A percentile compares a stretch with the other conserved stretches of the same genome.
Evolutionary conservation across 2,797 vertebrate genomes (phyloP).

Genomic region (Sebastes minor): DNA sequence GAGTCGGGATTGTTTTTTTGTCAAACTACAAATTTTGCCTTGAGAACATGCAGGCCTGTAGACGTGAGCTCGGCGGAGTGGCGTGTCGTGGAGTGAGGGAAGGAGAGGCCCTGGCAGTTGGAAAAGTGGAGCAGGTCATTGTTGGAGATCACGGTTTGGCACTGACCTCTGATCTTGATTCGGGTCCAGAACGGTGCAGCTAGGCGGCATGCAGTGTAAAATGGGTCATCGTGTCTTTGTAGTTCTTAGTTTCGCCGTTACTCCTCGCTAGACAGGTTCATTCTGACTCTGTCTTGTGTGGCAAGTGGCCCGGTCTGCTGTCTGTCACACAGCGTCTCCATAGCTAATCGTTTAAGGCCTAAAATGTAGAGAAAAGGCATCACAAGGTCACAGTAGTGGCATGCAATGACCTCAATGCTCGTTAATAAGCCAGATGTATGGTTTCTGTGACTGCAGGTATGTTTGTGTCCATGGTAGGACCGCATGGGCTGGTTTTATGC

Average conservation of each 20-base stretch:
- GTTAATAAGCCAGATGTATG: too few relatives aligned
- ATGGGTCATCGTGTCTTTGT: slow-evolving; percentile 55
- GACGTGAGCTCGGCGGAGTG: neutral
- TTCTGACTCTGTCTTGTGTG: slow-evolving; percentile 6
- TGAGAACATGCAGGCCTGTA: neutral
- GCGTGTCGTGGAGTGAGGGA: neutral
- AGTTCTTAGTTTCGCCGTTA: neutral
- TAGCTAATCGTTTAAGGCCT: neutral
- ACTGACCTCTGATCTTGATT: slow-evolving; percentile 40
- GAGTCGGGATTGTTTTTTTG: neutral
- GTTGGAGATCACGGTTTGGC: slow-evolving; percentile 39
- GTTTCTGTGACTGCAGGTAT: neutral
- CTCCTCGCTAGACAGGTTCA: slow-evolving; percentile 6
- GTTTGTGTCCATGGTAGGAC: neutral
- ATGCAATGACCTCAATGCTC: neutral
- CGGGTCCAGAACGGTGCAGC: slow-evolving; percentile 31
- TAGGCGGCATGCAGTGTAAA: slow-evolving; percentile 9
- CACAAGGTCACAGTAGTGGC: neutral
- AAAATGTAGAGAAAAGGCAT: neutral
- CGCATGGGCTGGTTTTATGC: neutral
- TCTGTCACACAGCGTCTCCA: neutral
- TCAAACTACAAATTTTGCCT: neutral
- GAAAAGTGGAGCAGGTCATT: slow-evolving; percentile 44
- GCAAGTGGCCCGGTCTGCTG: neutral
- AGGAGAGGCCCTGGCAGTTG: neutral